A percentile compares a stretch with the other conserved stretches of the same genome.
Conservation (phyloP, 2,888 invertebrate species). For the Acanthosepion esculentum region DNA sequence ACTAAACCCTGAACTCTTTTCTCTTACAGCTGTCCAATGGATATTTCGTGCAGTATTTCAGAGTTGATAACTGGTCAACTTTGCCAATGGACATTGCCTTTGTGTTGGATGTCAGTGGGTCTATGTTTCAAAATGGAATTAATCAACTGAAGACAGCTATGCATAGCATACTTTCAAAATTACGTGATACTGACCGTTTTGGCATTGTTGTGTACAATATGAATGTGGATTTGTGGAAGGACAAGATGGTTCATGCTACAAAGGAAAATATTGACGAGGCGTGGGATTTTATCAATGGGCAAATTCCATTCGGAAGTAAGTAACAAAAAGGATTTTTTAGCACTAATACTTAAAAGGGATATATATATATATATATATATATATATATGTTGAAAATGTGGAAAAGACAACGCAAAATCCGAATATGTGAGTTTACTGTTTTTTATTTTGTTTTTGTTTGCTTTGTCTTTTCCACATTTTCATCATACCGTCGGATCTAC, state of each 20-base stretch:
- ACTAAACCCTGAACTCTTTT: not conserved
- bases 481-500: no score
- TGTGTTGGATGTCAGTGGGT: conserved; percentile 83
- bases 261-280: not conserved
- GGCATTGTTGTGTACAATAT: conserved; percentile 45
- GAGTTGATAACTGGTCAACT: conserved; percentile 77
- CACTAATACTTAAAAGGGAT: no score
- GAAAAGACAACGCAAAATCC: no score
- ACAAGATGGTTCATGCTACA: not conserved
- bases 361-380: no score
- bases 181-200: conserved; percentile 42
- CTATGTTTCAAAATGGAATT: conserved; percentile 82
- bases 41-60: conserved; percentile 85
- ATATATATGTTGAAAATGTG: no score
- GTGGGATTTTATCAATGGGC: not conserved
- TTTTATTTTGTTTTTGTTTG: no score
- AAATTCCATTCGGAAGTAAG: conserved; percentile 10
- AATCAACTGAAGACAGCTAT: conserved; percentile 77
- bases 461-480: no score
- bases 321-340: not conserved
- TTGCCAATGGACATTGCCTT: conserved; percentile 81
- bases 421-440: no score
- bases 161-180: conserved; percentile 38
- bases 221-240: conserved; percentile 37
- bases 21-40: conserved; percentile 75